phyloP scores from a whole-genome alignment of 2,797 vertebrate genomes.

The Oreortyx pictus region DNA sequence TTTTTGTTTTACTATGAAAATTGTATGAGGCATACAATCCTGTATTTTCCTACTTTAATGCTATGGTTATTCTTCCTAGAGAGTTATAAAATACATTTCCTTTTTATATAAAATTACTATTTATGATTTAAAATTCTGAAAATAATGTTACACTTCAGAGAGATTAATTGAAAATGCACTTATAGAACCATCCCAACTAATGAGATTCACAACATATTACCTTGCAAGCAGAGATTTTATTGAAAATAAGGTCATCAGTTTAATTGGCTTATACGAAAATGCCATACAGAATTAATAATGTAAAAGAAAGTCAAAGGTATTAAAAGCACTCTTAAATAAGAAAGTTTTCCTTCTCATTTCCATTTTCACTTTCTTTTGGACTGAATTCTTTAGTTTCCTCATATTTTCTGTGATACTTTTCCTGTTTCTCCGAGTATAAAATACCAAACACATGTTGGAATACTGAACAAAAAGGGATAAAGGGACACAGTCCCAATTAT shows the following conservation, averaged over 20 bases:
- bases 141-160: neutral
- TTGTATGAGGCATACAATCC: neutral
- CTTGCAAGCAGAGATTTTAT: neutral
- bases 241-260: neutral
- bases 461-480: neutral
- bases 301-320: neutral
- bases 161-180: neutral
- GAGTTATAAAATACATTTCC: neutral
- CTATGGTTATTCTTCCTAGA: neutral
- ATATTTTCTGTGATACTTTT: neutral
- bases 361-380: neutral
- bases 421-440: neutral
- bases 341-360: neutral
- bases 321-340: neutral
- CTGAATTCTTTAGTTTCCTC: neutral
- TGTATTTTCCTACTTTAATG: neutral
- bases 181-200: neutral
- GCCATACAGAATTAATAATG: neutral
- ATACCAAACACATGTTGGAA: neutral
- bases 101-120: neutral
- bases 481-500: neutral
- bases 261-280: neutral
- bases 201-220: neutral
- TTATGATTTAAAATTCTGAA: neutral
- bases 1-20: neutral